phyloP scores from a whole-genome alignment of 1,140 invertebrate species.

The Eufriesea mexicana region DNA sequence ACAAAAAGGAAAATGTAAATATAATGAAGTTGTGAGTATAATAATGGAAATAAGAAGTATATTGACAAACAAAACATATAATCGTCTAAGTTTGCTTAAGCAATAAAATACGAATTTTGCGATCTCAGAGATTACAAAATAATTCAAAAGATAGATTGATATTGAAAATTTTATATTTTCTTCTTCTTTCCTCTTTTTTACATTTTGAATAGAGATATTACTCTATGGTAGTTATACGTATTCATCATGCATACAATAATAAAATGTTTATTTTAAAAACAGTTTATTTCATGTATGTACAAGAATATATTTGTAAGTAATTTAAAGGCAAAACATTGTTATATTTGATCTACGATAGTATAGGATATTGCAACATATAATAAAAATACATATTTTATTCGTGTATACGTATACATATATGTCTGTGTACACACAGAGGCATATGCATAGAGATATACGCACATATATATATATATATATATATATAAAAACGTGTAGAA shows the following conservation, averaged over 20 bases:
- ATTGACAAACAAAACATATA: conserved; percentile 26
- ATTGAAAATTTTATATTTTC: neutral
- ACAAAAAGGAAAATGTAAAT: neutral
- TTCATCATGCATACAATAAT: neutral
- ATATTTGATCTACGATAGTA: neutral
- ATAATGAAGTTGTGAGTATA: neutral
- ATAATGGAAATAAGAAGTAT: neutral
- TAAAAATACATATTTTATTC: neutral
- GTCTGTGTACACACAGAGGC: neutral
- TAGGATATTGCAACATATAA: neutral
- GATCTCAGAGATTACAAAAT: neutral
- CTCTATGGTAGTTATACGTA: neutral
- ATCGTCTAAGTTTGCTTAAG: conserved; percentile 17
- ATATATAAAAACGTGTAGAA: neutral
- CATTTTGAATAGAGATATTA: neutral
- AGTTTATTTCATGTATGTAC: conserved; percentile 15
- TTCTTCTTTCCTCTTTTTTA: neutral
- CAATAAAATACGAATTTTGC: conserved; percentile 18
- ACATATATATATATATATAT: neutral
- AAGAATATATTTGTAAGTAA: conserved; percentile 24
- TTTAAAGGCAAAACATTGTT: neutral
- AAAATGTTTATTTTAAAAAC: neutral
- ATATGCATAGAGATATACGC: neutral
- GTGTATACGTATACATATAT: neutral
- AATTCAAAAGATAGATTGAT: neutral